These are phyloP conservation scores for Gymnobelideus leadbeateri DNA, from an alignment of 2,113 vertebrate species.

Conservation along the genomic window DNA sequence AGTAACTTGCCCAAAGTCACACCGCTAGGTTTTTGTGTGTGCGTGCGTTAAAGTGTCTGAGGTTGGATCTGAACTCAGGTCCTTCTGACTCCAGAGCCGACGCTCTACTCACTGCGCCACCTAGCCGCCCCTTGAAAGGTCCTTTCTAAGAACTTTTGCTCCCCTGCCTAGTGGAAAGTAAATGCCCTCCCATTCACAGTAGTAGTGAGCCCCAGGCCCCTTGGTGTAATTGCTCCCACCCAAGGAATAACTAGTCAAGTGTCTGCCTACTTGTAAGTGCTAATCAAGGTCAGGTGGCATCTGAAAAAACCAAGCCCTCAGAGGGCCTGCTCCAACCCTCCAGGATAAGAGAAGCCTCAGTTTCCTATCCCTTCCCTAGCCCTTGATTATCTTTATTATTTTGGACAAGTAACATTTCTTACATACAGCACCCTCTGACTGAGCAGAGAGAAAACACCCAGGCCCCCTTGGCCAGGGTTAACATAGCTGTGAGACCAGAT, in stretches of 20 bases:
- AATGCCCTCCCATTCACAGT: fast-evolving
- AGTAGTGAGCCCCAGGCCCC: neutral
- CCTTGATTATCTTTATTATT: neutral
- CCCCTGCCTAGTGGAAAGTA: neutral
- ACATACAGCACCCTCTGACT: neutral
- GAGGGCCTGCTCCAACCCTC: neutral
- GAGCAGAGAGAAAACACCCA: neutral
- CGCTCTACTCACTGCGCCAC: no score
- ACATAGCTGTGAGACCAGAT: no score
- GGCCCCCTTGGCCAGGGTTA: neutral
- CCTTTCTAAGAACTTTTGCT: no score
- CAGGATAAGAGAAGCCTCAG: neutral
- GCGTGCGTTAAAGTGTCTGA: no score
- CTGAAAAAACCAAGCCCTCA: neutral
- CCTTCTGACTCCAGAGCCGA: no score
- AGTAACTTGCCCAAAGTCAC: no score
- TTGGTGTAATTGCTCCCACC: neutral
- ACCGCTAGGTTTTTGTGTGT: no score
- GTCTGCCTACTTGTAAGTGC: neutral
- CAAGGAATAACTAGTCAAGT: neutral
- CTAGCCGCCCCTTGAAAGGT: no score
- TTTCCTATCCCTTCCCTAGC: neutral
- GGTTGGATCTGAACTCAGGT: no score
- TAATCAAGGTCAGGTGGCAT: fast-evolving
- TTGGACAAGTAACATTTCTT: neutral